These are phyloP conservation scores for Campoletis sonorensis DNA, from an alignment of 1,140 invertebrate genomes.

Conservation along the genomic window DNA sequence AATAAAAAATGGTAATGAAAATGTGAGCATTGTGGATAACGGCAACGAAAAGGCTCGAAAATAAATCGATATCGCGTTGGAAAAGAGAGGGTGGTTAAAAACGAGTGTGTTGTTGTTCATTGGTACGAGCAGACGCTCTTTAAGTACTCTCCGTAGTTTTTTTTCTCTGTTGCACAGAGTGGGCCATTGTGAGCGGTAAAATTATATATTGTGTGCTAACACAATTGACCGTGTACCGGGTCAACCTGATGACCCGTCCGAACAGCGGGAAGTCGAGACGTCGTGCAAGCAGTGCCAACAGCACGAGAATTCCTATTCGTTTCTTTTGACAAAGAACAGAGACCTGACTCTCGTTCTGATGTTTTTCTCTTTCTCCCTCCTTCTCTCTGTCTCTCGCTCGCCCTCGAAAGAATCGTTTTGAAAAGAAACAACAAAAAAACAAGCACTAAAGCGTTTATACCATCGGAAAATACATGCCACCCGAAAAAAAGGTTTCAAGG, in stretches of 20 bases:
- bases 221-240: slow-evolving; percentile 15
- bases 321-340: slow-evolving; percentile 11
- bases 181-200: slow-evolving; percentile 1
- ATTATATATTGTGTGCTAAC: slow-evolving; percentile 32
- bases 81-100: neutral
- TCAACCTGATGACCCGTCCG: slow-evolving; percentile 25
- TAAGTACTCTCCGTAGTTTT: neutral
- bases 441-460: neutral
- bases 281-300: neutral
- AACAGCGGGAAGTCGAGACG: slow-evolving; percentile 20
- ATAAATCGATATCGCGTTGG: slow-evolving; percentile 7
- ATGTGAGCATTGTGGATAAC: no score
- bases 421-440: neutral
- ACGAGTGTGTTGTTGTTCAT: slow-evolving; percentile 2
- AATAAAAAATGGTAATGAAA: no score
- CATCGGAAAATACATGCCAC: no score
- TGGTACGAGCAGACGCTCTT: neutral
- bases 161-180: neutral
- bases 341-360: neutral
- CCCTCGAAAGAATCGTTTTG: neutral
- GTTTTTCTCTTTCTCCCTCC: neutral
- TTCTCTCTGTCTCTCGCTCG: no score
- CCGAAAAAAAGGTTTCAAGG: no score
- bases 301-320: neutral
- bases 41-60: neutral